These are phyloP conservation scores for Antigone vipio DNA, from an alignment of 2,113 vertebrate species.

Conservation along the genomic window DNA sequence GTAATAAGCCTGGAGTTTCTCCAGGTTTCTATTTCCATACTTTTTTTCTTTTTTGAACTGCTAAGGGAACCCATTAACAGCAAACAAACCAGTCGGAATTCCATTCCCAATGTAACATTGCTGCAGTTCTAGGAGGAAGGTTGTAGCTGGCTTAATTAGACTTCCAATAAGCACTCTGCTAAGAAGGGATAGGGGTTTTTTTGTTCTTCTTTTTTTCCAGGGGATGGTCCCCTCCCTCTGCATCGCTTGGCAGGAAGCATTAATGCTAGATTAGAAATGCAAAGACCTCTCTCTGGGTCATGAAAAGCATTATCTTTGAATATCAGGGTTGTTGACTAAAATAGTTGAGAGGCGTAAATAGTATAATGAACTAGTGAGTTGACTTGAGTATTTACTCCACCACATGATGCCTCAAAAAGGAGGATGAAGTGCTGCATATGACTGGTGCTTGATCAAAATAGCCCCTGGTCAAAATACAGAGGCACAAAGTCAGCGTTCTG, in stretches of 20 bases:
- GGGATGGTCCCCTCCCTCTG: not conserved
- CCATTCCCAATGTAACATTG: not conserved
- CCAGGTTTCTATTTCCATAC: not conserved
- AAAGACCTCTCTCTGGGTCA: not conserved
- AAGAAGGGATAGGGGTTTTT: not conserved
- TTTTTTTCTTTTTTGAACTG: not conserved
- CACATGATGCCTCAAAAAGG: constrained; percentile 9
- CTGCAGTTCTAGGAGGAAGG: not conserved
- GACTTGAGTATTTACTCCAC: not conserved
- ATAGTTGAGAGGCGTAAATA: constrained; percentile 19
- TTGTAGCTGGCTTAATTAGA: not conserved
- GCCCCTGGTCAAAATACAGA: not conserved
- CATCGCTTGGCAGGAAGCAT: not conserved
- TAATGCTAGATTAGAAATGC: not conserved
- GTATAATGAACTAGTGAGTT: not conserved
- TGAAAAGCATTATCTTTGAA: constrained; percentile 7
- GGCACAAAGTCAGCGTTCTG: not conserved
- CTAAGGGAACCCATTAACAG: not conserved
- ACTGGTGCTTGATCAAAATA: constrained; percentile 32
- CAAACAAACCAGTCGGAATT: not conserved
- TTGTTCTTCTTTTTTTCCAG: too few relatives aligned
- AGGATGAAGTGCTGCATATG: constrained; percentile 25
- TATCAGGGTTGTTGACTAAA: constrained; percentile 26
- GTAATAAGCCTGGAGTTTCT: not conserved
- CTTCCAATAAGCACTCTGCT: not conserved